Percentiles rank a stretch among this genome's conserved stretches.
Conservation (phyloP, 2,113 vertebrate genomes). For the Tupaia chinensis region DNA sequence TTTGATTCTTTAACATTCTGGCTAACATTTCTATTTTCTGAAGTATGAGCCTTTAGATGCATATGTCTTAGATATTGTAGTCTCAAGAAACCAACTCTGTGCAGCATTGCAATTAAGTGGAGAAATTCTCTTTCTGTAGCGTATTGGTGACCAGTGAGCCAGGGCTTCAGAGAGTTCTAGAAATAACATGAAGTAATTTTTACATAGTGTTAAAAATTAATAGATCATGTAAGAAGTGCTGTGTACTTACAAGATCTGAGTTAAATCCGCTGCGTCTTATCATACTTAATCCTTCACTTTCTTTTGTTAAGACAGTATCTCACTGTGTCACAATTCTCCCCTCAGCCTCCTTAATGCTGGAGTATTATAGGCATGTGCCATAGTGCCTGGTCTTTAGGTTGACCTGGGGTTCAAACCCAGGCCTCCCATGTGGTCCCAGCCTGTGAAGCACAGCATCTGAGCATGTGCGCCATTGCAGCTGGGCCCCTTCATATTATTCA, state of each 20-base stretch:
- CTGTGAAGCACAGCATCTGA: too few species aligned
- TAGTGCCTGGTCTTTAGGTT: too few species aligned
- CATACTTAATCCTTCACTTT: background rate
- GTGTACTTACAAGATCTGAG: slow-evolving; percentile 42
- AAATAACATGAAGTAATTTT: slow-evolving; percentile 68
- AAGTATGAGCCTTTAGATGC: slow-evolving; percentile 83
- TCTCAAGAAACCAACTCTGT: slow-evolving; percentile 76
- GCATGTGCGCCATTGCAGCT: too few species aligned
- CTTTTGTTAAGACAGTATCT: too few species aligned
- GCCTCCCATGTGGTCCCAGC: too few species aligned
- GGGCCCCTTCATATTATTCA: background rate
- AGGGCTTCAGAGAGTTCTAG: slow-evolving; percentile 41
- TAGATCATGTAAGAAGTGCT: background rate
- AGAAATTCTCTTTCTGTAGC: slow-evolving; percentile 71
- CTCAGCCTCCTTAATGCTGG: too few species aligned
- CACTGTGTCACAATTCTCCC: too few species aligned
- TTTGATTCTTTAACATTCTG: slow-evolving; percentile 86
- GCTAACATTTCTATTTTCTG: slow-evolving; percentile 85
- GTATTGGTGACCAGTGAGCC: slow-evolving; percentile 67
- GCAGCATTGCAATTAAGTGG: slow-evolving; percentile 79
- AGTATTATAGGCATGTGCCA: too few species aligned
- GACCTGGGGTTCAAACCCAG: too few species aligned
- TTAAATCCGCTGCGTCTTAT: background rate
- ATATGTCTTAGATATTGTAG: slow-evolving; percentile 84
- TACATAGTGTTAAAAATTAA: slow-evolving; percentile 38